Percentiles rank a stretch among this genome's conserved stretches.
Evolutionary conservation across 2,113 vertebrate species (phyloP).

Genomic region (Poecile atricapillus): DNA sequence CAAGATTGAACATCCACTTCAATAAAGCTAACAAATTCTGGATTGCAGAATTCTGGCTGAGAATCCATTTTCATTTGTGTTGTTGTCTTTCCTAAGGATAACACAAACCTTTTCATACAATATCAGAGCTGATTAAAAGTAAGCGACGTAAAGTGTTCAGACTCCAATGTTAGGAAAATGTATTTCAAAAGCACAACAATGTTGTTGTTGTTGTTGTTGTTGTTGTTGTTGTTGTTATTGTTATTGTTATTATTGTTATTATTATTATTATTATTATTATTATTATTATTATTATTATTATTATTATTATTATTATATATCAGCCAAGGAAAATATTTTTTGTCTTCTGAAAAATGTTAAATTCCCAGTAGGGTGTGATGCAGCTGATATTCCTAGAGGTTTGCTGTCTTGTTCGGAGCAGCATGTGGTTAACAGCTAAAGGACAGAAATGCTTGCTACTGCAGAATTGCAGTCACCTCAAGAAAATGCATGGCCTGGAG

Average conservation of each 20-base stretch:
- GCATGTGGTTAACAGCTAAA: neutral
- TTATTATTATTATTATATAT: neutral
- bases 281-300: neutral
- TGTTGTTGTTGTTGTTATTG: neutral
- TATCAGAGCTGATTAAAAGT: neutral
- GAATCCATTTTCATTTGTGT: neutral
- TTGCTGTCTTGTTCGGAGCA: conserved; percentile 16
- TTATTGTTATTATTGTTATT: neutral
- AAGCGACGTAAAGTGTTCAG: neutral
- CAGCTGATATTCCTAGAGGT: neutral
- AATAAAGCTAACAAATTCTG: neutral
- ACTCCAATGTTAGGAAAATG: neutral
- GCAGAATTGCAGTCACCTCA: neutral
- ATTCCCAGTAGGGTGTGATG: neutral
- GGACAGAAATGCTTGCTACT: neutral
- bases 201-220: neutral
- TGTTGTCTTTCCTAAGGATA: neutral
- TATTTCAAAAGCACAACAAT: neutral
- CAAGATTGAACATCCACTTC: neutral
- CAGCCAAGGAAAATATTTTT: conserved; percentile 21
- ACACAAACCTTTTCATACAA: neutral
- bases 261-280: neutral
- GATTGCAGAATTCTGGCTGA: neutral
- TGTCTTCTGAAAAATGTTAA: neutral
- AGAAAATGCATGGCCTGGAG: neutral